Conservation (phyloP, 2,797 vertebrate species). For the Odontamblyopus lacepedii region DNA sequence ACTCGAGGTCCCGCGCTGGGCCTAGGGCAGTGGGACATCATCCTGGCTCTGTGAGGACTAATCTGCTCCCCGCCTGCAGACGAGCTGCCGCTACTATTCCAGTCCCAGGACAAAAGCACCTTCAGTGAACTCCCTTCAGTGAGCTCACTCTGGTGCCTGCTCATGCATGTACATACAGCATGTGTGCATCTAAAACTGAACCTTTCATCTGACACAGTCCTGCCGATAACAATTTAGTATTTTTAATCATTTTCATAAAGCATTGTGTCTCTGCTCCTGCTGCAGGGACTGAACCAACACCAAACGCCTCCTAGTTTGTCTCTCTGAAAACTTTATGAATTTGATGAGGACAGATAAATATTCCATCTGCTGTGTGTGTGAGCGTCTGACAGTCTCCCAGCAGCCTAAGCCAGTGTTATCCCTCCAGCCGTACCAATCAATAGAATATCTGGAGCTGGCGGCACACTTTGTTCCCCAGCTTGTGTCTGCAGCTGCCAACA, state of each 20-base stretch:
- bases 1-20: conserved; percentile 16
- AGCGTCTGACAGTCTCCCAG: conserved; percentile 63
- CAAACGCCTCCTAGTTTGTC: conserved; percentile 62
- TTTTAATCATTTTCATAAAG: conserved; percentile 44
- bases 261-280: conserved; percentile 34
- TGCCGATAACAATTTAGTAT: conserved; percentile 34
- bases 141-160: conserved; percentile 20
- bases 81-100: conserved; percentile 80
- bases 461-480: conserved; percentile 54
- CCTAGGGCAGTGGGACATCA: conserved; percentile 79
- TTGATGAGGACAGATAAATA: conserved; percentile 73
- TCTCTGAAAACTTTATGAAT: conserved; percentile 72
- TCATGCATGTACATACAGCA: conserved; percentile 23
- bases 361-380: conserved; percentile 71
- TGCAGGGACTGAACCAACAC: conserved; percentile 63
- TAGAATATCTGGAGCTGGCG: conserved; percentile 72
- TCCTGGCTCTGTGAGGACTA: conserved; percentile 82
- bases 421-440: conserved; percentile 73
- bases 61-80: conserved; percentile 83
- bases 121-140: conserved; percentile 21
- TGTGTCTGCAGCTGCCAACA: conserved; percentile 66
- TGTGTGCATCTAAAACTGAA: conserved; percentile 33
- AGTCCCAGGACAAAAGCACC: conserved; percentile 66
- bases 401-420: conserved; percentile 74
- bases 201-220: conserved; percentile 9